A percentile compares a stretch with the other conserved stretches of the same genome.
Evolutionary conservation across 2,888 invertebrate genomes (phyloP).

Genomic region (Diploptera punctata): DNA sequence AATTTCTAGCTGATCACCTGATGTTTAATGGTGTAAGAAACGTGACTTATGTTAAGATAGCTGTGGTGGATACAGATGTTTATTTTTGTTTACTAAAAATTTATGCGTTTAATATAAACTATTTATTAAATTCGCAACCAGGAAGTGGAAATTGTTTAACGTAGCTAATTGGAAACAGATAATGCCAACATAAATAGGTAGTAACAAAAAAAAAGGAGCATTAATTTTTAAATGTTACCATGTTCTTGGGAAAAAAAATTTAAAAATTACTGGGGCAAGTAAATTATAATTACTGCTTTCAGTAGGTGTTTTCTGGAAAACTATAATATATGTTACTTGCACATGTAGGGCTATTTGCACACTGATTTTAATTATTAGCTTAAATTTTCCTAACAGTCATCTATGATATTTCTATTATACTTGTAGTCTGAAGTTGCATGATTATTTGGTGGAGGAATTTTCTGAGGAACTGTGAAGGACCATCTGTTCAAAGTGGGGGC

Average conservation of each 20-base stretch:
- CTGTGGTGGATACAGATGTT: background rate
- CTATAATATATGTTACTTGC: background rate
- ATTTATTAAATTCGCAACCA: too few species aligned
- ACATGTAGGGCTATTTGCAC: background rate
- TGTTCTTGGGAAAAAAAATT: too few species aligned
- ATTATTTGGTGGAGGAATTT: conserved; percentile 33
- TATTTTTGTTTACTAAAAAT: too few species aligned
- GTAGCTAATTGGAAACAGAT: conserved; percentile 2
- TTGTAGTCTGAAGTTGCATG: conserved; percentile 34
- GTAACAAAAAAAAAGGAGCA: too few species aligned
- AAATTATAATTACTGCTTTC: background rate
- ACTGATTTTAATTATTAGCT: too few species aligned
- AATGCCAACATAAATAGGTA: background rate
- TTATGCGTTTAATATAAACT: too few species aligned
- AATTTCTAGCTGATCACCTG: conserved; percentile 35
- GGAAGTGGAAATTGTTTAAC: background rate
- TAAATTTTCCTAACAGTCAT: conserved; percentile 21
- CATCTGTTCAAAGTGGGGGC: conserved; percentile 11
- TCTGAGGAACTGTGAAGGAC: conserved; percentile 25
- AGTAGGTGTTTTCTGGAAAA: too few species aligned
- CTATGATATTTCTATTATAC: conserved; percentile 12
- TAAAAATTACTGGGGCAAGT: too few species aligned
- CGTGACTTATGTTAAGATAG: conserved; percentile 4
- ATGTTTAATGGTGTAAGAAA: conserved; percentile 33
- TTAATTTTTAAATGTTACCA: too few species aligned